These are phyloP conservation scores for Panthera leo DNA, from an alignment of 2,113 vertebrate genomes.

Conservation along the genomic window DNA sequence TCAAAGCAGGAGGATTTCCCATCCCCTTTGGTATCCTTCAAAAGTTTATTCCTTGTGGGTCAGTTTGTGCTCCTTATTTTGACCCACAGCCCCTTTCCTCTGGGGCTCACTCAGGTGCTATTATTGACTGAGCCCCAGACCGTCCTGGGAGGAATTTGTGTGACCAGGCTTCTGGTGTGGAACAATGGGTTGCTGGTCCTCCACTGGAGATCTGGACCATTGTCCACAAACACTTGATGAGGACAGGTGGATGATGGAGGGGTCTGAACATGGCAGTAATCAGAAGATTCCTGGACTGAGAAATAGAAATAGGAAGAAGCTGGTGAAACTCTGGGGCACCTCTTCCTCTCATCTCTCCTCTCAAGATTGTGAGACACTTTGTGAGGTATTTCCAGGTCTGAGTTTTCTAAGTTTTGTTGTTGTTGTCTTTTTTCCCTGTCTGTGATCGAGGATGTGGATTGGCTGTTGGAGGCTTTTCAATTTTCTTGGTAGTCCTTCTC, in stretches of 20 bases:
- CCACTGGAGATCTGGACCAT: conserved; percentile 66
- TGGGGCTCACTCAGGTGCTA: conserved; percentile 77
- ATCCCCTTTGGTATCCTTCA: conserved; percentile 69
- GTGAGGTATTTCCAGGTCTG: conserved; percentile 78
- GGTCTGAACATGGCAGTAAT: conserved; percentile 84
- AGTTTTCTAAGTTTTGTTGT: conserved; percentile 81
- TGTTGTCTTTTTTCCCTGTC: conserved; percentile 83
- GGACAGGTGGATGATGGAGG: conserved; percentile 86
- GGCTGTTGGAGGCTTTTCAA: conserved; percentile 84
- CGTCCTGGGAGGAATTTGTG: conserved; percentile 68
- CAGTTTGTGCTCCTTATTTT: conserved; percentile 85
- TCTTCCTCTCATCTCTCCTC: conserved; percentile 77
- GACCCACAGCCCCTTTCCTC: conserved; percentile 84
- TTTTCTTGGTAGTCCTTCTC: conserved; percentile 83
- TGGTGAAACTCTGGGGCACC: conserved; percentile 80
- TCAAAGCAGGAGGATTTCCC: conserved; percentile 67
- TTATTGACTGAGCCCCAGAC: conserved; percentile 55
- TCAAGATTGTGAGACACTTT: conserved; percentile 61
- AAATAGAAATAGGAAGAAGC: conserved; percentile 63
- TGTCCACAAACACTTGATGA: conserved; percentile 77
- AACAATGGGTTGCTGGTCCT: conserved; percentile 52
- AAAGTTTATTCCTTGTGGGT: conserved; percentile 83
- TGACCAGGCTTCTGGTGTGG: conserved; percentile 75
- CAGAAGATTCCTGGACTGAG: conserved; percentile 84
- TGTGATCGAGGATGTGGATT: conserved; percentile 73